Evolutionary conservation across 1,140 invertebrate species (phyloP).

Genomic region (Drosophila ficusphila): DNA sequence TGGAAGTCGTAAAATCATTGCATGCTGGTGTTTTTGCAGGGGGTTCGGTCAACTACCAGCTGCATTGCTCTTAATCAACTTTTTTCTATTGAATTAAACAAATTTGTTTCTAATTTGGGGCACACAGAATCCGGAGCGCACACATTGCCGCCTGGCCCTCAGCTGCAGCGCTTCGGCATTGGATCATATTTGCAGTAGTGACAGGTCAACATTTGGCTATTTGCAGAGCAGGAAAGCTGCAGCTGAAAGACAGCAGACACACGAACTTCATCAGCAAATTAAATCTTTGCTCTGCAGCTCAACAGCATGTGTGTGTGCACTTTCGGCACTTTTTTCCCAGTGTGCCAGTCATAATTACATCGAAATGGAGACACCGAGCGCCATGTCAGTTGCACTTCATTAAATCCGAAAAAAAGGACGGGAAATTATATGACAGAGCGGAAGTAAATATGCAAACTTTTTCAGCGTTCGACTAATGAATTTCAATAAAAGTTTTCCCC

Average conservation of each 20-base stretch:
- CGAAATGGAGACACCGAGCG: conserved; percentile 8
- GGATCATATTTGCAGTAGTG: conserved; percentile 48
- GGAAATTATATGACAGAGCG: conserved; percentile 19
- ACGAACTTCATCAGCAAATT: conserved; percentile 61
- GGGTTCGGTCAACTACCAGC: not conserved
- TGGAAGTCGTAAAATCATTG: conserved; percentile 1
- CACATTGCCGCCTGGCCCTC: conserved; percentile 1
- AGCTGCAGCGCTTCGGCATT: conserved; percentile 27
- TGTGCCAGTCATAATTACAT: conserved; percentile 58
- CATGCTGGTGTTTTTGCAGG: conserved; percentile 29
- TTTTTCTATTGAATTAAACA: conserved; percentile 72
- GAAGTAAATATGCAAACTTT: conserved; percentile 49
- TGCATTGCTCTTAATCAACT: conserved; percentile 65
- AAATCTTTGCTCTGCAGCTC: conserved; percentile 54
- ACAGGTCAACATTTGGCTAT: conserved; percentile 33
- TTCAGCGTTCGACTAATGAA: conserved; percentile 57
- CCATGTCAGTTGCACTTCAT: conserved; percentile 64
- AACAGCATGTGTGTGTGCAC: too few species aligned
- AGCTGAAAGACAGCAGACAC: conserved; percentile 26
- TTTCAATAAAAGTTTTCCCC: conserved; percentile 48
- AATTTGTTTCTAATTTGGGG: conserved; percentile 73
- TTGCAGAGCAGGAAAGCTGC: conserved; percentile 38
- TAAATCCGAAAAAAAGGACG: conserved; percentile 20
- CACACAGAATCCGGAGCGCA: conserved; percentile 14
- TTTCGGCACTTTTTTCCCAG: conserved; percentile 37